phyloP scores from a whole-genome alignment of 2,888 invertebrate species.

The Frankliniella fusca region DNA sequence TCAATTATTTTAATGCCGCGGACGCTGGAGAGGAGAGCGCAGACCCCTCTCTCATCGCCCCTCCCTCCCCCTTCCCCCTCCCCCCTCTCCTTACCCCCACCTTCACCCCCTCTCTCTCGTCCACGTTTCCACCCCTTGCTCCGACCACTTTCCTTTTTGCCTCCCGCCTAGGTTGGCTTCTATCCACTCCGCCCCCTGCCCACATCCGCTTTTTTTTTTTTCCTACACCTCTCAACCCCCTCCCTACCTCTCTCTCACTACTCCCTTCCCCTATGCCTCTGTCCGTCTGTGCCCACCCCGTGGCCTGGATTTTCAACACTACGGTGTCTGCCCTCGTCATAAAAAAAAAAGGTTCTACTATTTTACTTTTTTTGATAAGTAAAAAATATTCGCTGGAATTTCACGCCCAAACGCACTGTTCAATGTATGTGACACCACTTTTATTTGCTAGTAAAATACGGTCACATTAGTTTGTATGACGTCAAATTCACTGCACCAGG shows the following conservation, averaged over 20 bases:
- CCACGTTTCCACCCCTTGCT: neutral
- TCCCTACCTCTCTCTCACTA: neutral
- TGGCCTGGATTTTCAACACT: no score
- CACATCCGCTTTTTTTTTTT: neutral
- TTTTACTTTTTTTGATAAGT: no score
- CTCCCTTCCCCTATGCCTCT: neutral
- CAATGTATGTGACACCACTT: no score
- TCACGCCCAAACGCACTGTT: no score
- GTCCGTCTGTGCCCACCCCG: neutral
- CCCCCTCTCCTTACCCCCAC: neutral
- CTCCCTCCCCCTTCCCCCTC: neutral
- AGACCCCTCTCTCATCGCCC: neutral
- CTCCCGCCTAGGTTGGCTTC: neutral
- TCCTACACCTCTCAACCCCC: no score
- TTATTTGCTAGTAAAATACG: no score
- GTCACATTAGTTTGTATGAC: no score
- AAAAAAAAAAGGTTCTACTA: no score
- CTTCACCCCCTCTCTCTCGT: neutral
- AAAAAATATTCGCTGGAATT: no score
- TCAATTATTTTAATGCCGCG: conserved; percentile 25
- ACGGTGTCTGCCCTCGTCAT: no score
- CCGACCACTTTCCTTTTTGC: neutral
- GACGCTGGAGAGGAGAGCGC: neutral
- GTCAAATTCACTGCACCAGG: no score
- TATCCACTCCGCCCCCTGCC: neutral